Evolutionary conservation across 2,113 vertebrate genomes (phyloP).

Genomic region (Chlorodrepanis virens): DNA sequence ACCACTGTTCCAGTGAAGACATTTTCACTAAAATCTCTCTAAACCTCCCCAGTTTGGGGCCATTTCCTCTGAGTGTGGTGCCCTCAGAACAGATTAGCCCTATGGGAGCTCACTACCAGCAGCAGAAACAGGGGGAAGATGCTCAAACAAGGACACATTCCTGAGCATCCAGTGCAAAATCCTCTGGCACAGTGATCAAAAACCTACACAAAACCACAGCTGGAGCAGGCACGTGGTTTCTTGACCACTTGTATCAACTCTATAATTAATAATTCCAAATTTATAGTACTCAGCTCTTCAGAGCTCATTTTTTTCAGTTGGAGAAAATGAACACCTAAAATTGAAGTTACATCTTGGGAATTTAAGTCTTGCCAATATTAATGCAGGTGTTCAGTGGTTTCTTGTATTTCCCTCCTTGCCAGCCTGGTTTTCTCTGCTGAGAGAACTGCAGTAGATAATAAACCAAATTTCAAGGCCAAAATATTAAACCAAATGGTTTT

Average conservation of each 20-base stretch:
- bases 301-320: fast-evolving
- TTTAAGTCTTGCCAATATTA: background rate
- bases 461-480: background rate
- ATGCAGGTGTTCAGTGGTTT: background rate
- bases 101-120: fast-evolving
- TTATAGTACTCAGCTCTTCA: fast-evolving
- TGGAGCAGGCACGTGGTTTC: background rate
- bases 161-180: background rate
- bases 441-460: background rate
- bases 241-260: background rate
- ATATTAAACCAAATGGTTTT: background rate
- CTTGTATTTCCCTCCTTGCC: background rate
- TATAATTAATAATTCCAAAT: background rate
- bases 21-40: background rate
- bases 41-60: background rate
- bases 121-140: background rate
- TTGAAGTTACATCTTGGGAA: fast-evolving
- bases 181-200: background rate
- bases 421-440: background rate
- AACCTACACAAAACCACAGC: background rate
- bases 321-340: background rate
- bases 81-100: background rate
- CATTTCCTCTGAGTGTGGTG: background rate
- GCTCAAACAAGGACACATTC: background rate
- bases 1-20: background rate